These are phyloP conservation scores for Musca domestica DNA, from an alignment of 1,140 invertebrate species.

Conservation along the genomic window DNA sequence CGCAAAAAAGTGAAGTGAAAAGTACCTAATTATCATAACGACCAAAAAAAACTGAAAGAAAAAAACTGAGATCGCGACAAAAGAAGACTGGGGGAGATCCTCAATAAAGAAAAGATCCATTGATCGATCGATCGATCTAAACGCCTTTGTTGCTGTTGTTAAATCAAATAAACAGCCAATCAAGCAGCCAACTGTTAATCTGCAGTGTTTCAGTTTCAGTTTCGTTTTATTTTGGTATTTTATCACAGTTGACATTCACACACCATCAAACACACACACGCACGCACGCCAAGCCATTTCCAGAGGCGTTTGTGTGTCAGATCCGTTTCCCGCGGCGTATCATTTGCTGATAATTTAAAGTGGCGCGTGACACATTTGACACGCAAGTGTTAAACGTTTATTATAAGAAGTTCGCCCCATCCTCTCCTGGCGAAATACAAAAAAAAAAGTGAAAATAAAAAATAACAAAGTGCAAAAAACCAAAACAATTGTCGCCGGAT, in stretches of 20 bases:
- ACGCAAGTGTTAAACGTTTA: constrained; percentile 28
- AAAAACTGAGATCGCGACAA: no score
- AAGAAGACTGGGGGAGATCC: background rate
- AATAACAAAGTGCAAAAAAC: constrained; percentile 6
- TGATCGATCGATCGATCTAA: no score
- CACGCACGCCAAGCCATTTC: no score
- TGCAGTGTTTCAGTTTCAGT: no score
- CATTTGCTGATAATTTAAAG: constrained; percentile 14
- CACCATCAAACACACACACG: no score
- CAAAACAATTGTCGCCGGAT: no score
- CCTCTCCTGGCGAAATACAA: no score
- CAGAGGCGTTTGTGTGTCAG: background rate
- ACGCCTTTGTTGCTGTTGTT: background rate
- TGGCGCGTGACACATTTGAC: constrained; percentile 28
- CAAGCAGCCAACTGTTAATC: no score
- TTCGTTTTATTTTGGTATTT: background rate
- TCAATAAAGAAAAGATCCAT: background rate
- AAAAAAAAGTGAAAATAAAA: background rate
- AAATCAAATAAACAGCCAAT: background rate
- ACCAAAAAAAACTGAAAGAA: no score
- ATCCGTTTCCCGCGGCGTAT: constrained; percentile 11
- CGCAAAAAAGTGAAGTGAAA: constrained; percentile 17
- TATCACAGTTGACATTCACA: constrained; percentile 8
- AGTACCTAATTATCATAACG: constrained; percentile 12
- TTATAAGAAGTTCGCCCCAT: constrained; percentile 13